Conservation (phyloP, 2,797 vertebrate genomes). For the Anguilla anguilla region DNA sequence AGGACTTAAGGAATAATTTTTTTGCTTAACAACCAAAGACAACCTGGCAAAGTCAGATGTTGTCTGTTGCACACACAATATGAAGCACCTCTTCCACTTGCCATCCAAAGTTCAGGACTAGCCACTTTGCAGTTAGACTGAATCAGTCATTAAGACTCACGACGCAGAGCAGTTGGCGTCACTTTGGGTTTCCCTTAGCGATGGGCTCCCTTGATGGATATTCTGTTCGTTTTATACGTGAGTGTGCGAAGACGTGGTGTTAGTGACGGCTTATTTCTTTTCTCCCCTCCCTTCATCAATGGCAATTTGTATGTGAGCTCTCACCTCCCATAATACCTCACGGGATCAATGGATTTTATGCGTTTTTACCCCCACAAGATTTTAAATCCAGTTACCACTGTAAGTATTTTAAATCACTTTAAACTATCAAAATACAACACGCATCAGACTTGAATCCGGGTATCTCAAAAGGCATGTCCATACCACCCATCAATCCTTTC, state of each 20-base stretch:
- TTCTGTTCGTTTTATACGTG: conserved; percentile 22
- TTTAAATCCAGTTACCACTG: conserved; percentile 72
- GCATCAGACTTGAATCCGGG: not conserved
- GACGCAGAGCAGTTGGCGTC: not conserved
- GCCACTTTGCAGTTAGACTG: not conserved
- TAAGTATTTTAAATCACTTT: conserved; percentile 71
- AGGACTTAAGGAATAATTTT: not conserved
- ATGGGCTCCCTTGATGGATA: conserved; percentile 13
- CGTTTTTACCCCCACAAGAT: conserved; percentile 68
- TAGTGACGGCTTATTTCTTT: conserved; percentile 40
- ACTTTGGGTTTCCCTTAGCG: conserved; percentile 5
- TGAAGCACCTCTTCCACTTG: not conserved
- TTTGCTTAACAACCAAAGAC: not conserved
- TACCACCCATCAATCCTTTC: not conserved
- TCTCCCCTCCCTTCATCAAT: conserved; percentile 62
- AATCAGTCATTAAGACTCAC: not conserved
- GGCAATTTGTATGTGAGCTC: conserved; percentile 72
- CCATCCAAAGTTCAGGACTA: too few relatives aligned
- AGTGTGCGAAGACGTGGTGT: conserved; percentile 32
- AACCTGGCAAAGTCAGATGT: not conserved
- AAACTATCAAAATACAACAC: conserved; percentile 48
- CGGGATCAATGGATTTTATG: conserved; percentile 67
- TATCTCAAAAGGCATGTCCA: conserved; percentile 6
- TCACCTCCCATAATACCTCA: conserved; percentile 62
- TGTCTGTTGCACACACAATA: not conserved